Percentiles rank a stretch among this genome's conserved stretches.
Conservation (phyloP, 1,140 invertebrate genomes). For the Lucilia cuprina region DNA sequence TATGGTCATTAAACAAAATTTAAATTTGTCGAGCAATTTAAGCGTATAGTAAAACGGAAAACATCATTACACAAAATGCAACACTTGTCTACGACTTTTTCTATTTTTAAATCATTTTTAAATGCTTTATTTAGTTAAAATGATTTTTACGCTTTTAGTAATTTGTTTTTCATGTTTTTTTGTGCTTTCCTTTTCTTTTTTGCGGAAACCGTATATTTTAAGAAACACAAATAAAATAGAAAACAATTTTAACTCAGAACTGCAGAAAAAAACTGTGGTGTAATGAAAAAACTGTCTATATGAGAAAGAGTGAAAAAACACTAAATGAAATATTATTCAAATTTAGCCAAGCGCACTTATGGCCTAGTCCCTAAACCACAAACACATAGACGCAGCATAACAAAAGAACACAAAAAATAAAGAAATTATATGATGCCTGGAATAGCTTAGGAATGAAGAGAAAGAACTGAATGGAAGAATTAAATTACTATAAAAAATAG, state of each 20-base stretch:
- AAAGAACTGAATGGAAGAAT: not conserved
- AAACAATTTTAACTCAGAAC: not conserved
- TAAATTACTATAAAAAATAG: not conserved
- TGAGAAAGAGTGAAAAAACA: not conserved
- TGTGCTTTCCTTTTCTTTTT: not conserved
- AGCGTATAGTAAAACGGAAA: not conserved
- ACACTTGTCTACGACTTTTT: not conserved
- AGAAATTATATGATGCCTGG: not conserved
- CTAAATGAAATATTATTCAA: conserved; percentile 15
- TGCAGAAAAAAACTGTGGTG: not conserved
- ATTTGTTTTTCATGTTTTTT: no score
- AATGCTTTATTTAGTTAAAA: not conserved
- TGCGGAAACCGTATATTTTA: not conserved
- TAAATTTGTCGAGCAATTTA: not conserved
- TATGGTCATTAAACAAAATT: no score
- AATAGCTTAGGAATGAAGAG: not conserved
- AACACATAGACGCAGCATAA: not conserved
- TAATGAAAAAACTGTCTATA: no score
- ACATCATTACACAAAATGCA: not conserved
- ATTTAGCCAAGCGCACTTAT: conserved; percentile 17
- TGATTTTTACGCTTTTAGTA: no score
- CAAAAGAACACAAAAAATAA: not conserved
- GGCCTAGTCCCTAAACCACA: conserved; percentile 13
- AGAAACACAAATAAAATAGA: not conserved
- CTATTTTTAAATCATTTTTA: not conserved